Conservation (phyloP, 2,113 vertebrate genomes). For the Alexandromys fortis region DNA sequence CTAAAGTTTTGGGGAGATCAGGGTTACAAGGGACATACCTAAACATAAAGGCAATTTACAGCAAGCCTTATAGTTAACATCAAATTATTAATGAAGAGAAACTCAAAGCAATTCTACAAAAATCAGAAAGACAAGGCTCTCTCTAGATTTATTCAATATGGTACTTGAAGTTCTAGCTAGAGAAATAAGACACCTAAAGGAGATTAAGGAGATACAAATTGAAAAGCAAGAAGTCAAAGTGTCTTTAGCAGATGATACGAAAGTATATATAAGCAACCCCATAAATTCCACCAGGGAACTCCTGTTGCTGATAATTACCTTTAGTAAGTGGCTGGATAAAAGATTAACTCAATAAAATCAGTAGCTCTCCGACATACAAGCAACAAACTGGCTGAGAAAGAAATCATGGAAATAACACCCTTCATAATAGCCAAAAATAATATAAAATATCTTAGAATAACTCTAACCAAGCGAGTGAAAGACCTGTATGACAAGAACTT, state of each 20-base stretch:
- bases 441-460: background rate
- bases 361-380: background rate
- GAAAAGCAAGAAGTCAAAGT: background rate
- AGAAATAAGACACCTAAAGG: background rate
- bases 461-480: background rate
- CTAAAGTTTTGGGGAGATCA: background rate
- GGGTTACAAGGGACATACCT: background rate
- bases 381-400: background rate
- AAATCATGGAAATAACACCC: background rate
- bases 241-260: background rate
- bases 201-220: background rate
- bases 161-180: background rate
- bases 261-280: background rate
- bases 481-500: background rate
- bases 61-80: background rate
- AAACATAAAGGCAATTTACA: background rate
- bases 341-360: background rate
- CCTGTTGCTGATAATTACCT: background rate
- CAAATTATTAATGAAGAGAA: background rate
- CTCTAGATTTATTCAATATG: background rate
- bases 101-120: background rate
- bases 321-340: background rate
- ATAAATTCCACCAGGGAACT: background rate
- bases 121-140: background rate
- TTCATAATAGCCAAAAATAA: background rate